Percentiles rank a stretch among this genome's conserved stretches.
Evolutionary conservation across 2,113 vertebrate species (phyloP).

Genomic region (Syngnathus scovelli): DNA sequence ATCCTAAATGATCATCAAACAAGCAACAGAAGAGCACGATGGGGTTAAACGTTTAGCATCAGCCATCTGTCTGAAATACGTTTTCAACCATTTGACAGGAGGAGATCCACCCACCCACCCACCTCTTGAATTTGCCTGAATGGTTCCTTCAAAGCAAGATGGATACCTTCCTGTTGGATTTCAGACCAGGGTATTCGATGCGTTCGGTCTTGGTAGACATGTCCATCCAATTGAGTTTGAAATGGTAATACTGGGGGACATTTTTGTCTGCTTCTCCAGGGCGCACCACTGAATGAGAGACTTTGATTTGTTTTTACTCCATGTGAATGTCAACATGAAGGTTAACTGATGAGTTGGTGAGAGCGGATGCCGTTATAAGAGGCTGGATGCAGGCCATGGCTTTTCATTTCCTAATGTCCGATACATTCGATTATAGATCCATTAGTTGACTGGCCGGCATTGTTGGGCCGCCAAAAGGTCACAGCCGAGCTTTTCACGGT

Average conservation of each 20-base stretch:
- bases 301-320: neutral
- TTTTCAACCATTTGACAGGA: too few species aligned
- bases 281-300: too few species aligned
- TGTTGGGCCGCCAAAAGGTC: slow-evolving; percentile 40
- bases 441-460: slow-evolving; percentile 57
- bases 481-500: slow-evolving; percentile 3
- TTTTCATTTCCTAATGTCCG: slow-evolving; percentile 50
- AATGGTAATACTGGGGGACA: neutral
- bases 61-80: too few species aligned
- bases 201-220: neutral
- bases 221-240: neutral
- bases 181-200: neutral
- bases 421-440: slow-evolving; percentile 63
- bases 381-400: slow-evolving; percentile 4
- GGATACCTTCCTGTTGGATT: neutral
- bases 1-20: too few species aligned
- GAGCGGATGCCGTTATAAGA: slow-evolving; percentile 23
- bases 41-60: too few species aligned
- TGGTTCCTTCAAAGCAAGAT: neutral
- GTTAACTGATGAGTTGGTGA: slow-evolving; percentile 29
- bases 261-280: too few species aligned
- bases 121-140: too few species aligned
- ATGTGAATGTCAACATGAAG: slow-evolving; percentile 36
- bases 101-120: too few species aligned
- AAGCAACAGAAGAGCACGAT: too few species aligned